Base-by-base conservation (phyloP, 1,140 invertebrate species). In the Aphelenchoides besseyi region DNA sequence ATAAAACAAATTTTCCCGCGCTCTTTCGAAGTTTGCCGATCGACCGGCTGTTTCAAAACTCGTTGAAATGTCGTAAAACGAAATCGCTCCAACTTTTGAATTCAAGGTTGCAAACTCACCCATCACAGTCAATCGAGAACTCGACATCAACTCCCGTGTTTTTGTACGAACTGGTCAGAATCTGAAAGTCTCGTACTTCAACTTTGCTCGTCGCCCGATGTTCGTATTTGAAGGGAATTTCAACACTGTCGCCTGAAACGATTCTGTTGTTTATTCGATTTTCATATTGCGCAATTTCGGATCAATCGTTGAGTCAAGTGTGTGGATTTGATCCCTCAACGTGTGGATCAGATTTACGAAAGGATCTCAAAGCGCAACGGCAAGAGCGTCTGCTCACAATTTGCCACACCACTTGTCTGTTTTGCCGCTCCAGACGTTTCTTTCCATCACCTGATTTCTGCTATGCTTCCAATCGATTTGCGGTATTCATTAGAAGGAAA, bases 181-280 rank as follows among this genome's bases (percentile, higher is more conserved):
- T 84, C 16, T 67, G 64, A 18, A 84, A 80, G 69, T 82, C 82
- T 16, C 55, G 54, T 29, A 82, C 72, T 53, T 81, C 62, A 30
- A 59, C 37, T 35, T 72, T 48, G n/a, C 68, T 9, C 28, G 74
- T 74, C n/a, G 41, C 48, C 66, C 69, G 72, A 62, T 82, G 81
- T 3, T 79, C 59, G 64, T 82, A 82, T 30, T 70, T 79, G 72
- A 82, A 84, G 28, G 82, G 79, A 29, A 84, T 79, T 32, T 78
- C 76, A 3, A 83, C 66, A 9, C 70, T 55, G 35, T 84, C 81
- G 3, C 82, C 81, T 81, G 67, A 41, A 78, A 72, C 26, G 54
- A 36, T 33, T 37, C 28, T 70, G 18, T 1, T 68, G 26, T 30
- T 68, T 68, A 61, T 48, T 48, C 41, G 41, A 12, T 48, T 23